A percentile compares a stretch with the other conserved stretches of the same genome.
Conservation (phyloP, 1,140 invertebrate species). For the Aphaenogaster floridana region DNA sequence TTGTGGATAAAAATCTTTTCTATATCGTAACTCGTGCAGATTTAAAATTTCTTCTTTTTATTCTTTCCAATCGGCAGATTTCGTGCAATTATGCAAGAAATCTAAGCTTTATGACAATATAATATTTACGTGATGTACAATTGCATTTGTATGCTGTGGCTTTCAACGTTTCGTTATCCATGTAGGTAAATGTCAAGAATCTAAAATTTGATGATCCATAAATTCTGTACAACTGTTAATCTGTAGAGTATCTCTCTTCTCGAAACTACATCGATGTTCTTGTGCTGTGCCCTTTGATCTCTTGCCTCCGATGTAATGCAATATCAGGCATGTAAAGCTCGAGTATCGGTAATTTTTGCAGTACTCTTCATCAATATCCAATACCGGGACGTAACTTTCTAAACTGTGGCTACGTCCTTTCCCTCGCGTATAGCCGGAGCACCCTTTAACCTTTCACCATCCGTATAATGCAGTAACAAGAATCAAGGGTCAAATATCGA, state of each 20-base stretch:
- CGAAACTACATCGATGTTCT: background rate
- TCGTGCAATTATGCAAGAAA: background rate
- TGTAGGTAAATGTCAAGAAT: conserved; percentile 26
- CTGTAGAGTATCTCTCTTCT: background rate
- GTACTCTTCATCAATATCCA: conserved; percentile 13
- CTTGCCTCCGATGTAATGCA: background rate
- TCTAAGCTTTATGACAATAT: background rate
- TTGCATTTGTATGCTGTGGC: background rate
- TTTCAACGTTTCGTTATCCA: conserved; percentile 34
- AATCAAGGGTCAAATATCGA: background rate
- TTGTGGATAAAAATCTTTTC: background rate
- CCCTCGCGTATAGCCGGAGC: no score
- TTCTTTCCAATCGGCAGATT: background rate
- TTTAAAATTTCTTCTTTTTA: background rate
- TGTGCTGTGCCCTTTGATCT: background rate
- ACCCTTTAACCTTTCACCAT: background rate
- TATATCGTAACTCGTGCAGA: background rate
- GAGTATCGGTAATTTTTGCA: background rate
- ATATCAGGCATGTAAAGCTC: conserved; percentile 12
- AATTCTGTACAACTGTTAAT: conserved; percentile 6
- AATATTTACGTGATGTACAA: background rate
- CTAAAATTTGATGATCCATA: background rate
- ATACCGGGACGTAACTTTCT: background rate
- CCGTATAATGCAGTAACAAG: background rate
- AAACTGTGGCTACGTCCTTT: background rate